Evolutionary conservation across 2,113 vertebrate species (phyloP), one percentile per base, ranked within the genome.

Genomic region (Gymnobelideus leadbeateri): DNA sequence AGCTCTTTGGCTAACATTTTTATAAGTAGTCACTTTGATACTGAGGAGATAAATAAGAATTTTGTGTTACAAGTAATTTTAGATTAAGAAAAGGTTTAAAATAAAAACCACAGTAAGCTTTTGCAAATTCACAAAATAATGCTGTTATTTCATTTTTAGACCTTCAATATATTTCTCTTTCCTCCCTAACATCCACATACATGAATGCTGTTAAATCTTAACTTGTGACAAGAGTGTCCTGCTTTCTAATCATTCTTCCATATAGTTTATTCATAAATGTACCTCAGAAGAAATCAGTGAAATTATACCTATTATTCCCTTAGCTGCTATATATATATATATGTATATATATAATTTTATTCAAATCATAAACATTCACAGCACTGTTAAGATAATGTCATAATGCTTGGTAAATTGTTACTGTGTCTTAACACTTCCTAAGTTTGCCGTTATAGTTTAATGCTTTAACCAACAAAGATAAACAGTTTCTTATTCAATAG

Each of bases 121-220:
- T 91, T 91, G 51, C n/a, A 50, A 92, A 50, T 92, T 37, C 89
- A 93, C 77, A 43, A 12, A 68, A 52, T 94, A 21, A 54, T 91
- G 23, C 43, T 95, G 77, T 91, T 90, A 50, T 89, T 84, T 96
- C n/a, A 93, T 96, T 95, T n/a, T 97, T 97, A 92, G 53, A 11
- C 37, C 50, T 84, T 53, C 5, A n/a, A 94, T 16, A 43, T 5
- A 68, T 93, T 94, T 90, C 84, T 92, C 93, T 92, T 93, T 91
- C 91, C 84, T 89, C 51, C 54, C 24, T 61, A 9, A 54, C 47
- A 89, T 92, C 54, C 91, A 91, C 92, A 90, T 61, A 92, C 46
- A 37, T 51, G 91, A 92, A 95, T 96, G 51, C 57, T 93, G 14
- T 54, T 92, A 91, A 94, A 84, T 97, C 92, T 94, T 28, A 94